A percentile compares a stretch with the other conserved stretches of the same genome.
Evolutionary conservation across 2,888 invertebrate species (phyloP).

Genomic region (Eristalinus aeneus): DNA sequence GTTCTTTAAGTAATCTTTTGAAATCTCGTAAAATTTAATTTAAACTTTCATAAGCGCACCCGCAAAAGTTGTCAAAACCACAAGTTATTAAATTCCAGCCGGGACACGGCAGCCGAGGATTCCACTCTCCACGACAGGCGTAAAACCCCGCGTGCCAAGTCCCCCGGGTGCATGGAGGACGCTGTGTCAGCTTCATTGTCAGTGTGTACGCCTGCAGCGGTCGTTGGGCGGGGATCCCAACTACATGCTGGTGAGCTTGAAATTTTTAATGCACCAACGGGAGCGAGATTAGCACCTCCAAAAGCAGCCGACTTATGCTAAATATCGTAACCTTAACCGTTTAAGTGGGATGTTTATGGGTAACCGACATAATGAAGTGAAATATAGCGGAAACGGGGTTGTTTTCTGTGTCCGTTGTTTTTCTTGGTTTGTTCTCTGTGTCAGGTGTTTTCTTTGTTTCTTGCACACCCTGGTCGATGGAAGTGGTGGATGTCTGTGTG

Average conservation of each 20-base stretch:
- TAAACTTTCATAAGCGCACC: not conserved
- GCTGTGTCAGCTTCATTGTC: not conserved
- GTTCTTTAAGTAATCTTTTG: not conserved
- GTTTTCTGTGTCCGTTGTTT: not conserved
- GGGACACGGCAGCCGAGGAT: not conserved
- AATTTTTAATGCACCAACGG: not conserved
- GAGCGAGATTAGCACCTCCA: not conserved
- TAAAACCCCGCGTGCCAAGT: not conserved
- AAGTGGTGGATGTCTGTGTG: not conserved
- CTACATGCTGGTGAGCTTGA: not conserved
- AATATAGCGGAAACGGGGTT: not conserved
- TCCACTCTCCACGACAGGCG: not conserved
- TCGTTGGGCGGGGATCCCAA: not conserved
- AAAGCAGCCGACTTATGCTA: not conserved
- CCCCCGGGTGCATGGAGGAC: not conserved
- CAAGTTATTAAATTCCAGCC: not conserved
- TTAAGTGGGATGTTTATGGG: conserved; percentile 10
- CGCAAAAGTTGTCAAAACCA: not conserved
- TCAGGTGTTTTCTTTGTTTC: not conserved
- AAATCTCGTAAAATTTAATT: not conserved
- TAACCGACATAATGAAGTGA: not conserved
- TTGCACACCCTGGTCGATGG: conserved; percentile 13
- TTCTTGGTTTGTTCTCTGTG: not conserved
- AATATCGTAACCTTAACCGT: conserved; percentile 25
- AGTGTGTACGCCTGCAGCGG: not conserved